A percentile compares a stretch with the other conserved stretches of the same genome.
phyloP scores from a whole-genome alignment of 2,797 vertebrate genomes.

The Orientallactaga sibirica region DNA sequence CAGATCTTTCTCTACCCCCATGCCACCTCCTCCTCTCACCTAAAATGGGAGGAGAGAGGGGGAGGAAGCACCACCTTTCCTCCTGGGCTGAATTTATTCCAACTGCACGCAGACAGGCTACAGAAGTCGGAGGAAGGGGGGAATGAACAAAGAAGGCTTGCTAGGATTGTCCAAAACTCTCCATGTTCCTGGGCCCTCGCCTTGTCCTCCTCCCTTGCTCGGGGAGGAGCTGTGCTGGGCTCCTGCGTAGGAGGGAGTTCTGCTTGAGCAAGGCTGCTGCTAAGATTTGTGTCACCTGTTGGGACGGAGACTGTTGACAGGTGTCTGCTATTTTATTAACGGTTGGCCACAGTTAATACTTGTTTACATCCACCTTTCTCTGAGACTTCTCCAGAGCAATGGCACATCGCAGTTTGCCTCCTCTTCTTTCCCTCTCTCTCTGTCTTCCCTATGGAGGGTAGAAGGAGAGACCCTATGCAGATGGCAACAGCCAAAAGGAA shows the following conservation, averaged over 20 bases:
- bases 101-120: slow-evolving; percentile 72
- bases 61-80: slow-evolving; percentile 78
- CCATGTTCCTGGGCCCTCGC: slow-evolving; percentile 58
- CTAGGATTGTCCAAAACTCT: slow-evolving; percentile 60
- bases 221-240: background rate
- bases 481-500: background rate
- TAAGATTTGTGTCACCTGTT: too few relatives aligned
- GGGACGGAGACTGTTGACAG: background rate
- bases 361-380: too few relatives aligned
- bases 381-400: background rate
- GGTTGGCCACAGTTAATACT: background rate
- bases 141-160: slow-evolving; percentile 65
- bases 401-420: background rate
- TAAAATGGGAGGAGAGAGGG: slow-evolving; percentile 82
- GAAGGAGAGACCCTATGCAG: background rate
- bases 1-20: slow-evolving; percentile 76
- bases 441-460: background rate
- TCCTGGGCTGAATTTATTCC: slow-evolving; percentile 82
- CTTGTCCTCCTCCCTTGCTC: slow-evolving; percentile 47
- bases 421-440: too few relatives aligned
- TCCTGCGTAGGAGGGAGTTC: background rate
- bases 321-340: background rate
- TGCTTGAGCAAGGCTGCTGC: background rate
- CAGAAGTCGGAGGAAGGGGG: slow-evolving; percentile 56
- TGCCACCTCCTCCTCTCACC: slow-evolving; percentile 84